A percentile compares a stretch with the other conserved stretches of the same genome.
phyloP scores from a whole-genome alignment of 2,888 invertebrate genomes.

The Horisme vitalbata region DNA sequence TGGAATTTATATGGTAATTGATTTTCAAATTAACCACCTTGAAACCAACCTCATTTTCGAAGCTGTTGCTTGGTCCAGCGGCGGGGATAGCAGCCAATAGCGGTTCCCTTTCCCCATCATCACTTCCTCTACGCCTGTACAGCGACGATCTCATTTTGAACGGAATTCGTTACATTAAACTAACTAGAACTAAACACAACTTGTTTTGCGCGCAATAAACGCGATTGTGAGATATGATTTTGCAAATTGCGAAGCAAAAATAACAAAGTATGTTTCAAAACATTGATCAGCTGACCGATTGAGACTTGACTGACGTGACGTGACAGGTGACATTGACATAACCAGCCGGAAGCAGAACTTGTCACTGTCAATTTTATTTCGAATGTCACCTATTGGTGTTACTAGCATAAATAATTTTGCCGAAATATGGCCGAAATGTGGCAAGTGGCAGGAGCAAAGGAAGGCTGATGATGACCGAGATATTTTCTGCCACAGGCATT shows the following conservation, averaged over 20 bases:
- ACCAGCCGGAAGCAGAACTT: too few relatives aligned
- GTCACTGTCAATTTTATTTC: too few relatives aligned
- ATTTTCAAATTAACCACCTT: not conserved
- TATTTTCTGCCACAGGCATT: too few relatives aligned
- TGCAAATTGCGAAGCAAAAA: too few relatives aligned
- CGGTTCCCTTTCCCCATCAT: slow-evolving; percentile 57
- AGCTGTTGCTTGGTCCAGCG: slow-evolving; percentile 38
- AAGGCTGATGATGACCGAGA: too few relatives aligned
- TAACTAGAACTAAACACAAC: slow-evolving; percentile 19
- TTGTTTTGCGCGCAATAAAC: slow-evolving; percentile 1
- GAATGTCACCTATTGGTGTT: too few relatives aligned
- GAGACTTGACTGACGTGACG: not conserved
- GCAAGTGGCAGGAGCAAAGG: too few relatives aligned
- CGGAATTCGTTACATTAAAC: slow-evolving; percentile 25
- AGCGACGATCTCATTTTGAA: slow-evolving; percentile 62
- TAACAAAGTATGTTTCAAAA: too few relatives aligned
- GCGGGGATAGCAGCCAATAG: slow-evolving; percentile 56
- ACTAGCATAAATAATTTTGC: too few relatives aligned
- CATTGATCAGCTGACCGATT: too few relatives aligned
- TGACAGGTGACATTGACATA: too few relatives aligned
- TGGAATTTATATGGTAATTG: not conserved
- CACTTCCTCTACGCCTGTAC: slow-evolving; percentile 50
- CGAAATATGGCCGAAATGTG: too few relatives aligned
- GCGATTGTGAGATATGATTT: slow-evolving; percentile 1
- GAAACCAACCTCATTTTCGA: slow-evolving; percentile 49